Percentiles rank a stretch among this genome's conserved stretches.
phyloP scores from a whole-genome alignment of 2,797 vertebrate species.

The Chelonia mydas region DNA sequence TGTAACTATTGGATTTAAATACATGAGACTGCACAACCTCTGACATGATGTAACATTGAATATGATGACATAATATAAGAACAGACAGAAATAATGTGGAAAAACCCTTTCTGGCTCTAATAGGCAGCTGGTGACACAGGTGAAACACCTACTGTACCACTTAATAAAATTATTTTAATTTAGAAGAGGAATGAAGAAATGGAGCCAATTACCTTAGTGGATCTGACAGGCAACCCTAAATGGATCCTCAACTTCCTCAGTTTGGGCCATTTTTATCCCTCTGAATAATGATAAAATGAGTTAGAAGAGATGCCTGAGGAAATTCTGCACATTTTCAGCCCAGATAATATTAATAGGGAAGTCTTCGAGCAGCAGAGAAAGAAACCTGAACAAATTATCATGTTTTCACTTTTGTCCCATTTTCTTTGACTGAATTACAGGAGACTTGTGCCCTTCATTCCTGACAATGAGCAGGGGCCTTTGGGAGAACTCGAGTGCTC shows the following conservation, averaged over 20 bases:
- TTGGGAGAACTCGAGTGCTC: fast-evolving
- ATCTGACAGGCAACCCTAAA: slow-evolving; percentile 72
- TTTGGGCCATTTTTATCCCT: slow-evolving; percentile 65
- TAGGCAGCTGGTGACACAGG: slow-evolving; percentile 67
- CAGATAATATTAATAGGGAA: slow-evolving; percentile 67
- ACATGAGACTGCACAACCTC: background rate
- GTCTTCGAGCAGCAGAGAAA: slow-evolving; percentile 37
- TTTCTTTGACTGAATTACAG: slow-evolving; percentile 44
- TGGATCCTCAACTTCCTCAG: slow-evolving; percentile 44
- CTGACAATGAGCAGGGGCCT: background rate
- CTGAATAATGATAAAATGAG: slow-evolving; percentile 71
- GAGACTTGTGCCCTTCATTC: background rate
- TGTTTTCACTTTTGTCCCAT: slow-evolving; percentile 34
- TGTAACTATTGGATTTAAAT: slow-evolving; percentile 40
- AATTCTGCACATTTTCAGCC: slow-evolving; percentile 39
- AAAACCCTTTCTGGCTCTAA: slow-evolving; percentile 73
- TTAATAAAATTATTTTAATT: slow-evolving; percentile 78
- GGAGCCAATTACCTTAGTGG: slow-evolving; percentile 67
- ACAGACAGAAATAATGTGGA: slow-evolving; percentile 64
- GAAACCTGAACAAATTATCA: background rate
- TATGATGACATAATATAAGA: slow-evolving; percentile 56
- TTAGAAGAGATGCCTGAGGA: slow-evolving; percentile 72
- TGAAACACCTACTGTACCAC: slow-evolving; percentile 65
- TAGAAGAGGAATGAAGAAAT: slow-evolving; percentile 73
- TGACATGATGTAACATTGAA: slow-evolving; percentile 36